Percentiles rank a stretch among this genome's conserved stretches.
phyloP scores from a whole-genome alignment of 2,797 vertebrate species.

The Etheostoma nigrum region DNA sequence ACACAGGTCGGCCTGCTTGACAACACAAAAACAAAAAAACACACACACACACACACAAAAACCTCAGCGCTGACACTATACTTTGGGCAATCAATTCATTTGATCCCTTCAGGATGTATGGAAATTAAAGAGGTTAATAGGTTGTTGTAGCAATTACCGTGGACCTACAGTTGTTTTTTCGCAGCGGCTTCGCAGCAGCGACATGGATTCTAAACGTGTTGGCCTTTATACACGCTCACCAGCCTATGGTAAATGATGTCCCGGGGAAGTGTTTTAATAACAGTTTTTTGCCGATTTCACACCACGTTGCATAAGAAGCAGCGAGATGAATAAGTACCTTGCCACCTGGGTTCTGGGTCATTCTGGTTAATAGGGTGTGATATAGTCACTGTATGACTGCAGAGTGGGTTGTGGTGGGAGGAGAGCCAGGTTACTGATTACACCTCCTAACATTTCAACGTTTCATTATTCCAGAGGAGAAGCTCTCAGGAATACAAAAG shows the following conservation, averaged over 20 bases:
- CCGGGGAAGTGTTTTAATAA: conserved; percentile 78
- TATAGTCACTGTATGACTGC: conserved; percentile 65
- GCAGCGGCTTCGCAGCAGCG: conserved; percentile 1
- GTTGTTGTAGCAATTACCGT: conserved; percentile 73
- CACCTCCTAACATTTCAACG: conserved; percentile 25
- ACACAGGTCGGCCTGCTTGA: conserved; percentile 32
- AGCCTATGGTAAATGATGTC: conserved; percentile 73
- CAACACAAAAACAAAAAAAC: background rate
- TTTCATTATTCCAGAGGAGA: conserved; percentile 32
- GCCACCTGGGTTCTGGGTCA: conserved; percentile 77
- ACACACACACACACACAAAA: background rate
- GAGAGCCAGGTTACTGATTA: conserved; percentile 58
- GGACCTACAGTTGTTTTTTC: conserved; percentile 39
- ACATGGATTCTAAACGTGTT: conserved; percentile 66
- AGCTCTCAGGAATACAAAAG: conserved; percentile 3
- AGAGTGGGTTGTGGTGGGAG: conserved; percentile 43
- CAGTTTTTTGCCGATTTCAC: conserved; percentile 73
- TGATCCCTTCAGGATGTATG: conserved; percentile 67
- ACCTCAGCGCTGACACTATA: conserved; percentile 3
- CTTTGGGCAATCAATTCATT: conserved; percentile 50
- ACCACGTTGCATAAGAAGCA: conserved; percentile 63
- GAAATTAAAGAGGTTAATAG: conserved; percentile 77
- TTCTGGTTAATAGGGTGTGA: conserved; percentile 79
- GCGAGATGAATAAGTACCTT: conserved; percentile 69
- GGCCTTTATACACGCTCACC: conserved; percentile 64